Percentiles rank a stretch among this genome's conserved stretches.
phyloP scores from a whole-genome alignment of 2,113 vertebrate genomes.

The Gallinago paraguaiae region DNA sequence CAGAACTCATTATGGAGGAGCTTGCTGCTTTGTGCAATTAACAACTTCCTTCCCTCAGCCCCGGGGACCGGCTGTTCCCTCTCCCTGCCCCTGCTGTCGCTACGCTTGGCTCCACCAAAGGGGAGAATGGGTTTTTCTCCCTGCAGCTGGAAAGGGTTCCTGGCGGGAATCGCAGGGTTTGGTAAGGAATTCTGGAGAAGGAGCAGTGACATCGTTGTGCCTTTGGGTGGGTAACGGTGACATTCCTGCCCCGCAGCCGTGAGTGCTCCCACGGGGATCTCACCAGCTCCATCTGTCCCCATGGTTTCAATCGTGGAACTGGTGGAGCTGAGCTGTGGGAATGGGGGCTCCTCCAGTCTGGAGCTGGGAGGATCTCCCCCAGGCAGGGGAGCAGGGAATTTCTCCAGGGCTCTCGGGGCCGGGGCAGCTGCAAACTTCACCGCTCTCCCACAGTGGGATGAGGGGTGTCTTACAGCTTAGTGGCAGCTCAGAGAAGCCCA shows the following conservation, averaged over 20 bases:
- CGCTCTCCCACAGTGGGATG: not conserved
- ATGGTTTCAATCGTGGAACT: not conserved
- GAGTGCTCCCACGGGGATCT: not conserved
- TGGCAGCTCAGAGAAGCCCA: not conserved
- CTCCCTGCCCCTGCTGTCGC: not conserved
- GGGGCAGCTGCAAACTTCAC: not conserved
- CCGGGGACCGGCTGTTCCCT: fast-evolving
- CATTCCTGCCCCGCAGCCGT: fast-evolving
- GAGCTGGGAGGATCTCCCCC: not conserved
- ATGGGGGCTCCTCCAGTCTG: not conserved
- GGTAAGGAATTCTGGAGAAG: not conserved
- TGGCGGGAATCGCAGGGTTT: not conserved
- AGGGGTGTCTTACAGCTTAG: no score
- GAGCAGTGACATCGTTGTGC: not conserved
- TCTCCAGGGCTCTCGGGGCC: fast-evolving
- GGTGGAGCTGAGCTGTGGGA: not conserved
- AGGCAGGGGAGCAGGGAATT: not conserved
- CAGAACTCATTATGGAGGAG: not conserved
- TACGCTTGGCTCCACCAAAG: not conserved
- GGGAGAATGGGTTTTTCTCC: not conserved
- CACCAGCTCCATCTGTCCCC: no score
- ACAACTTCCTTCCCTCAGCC: not conserved
- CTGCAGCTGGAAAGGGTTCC: not conserved
- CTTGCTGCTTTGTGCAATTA: not conserved
- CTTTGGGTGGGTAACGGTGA: not conserved